These are phyloP conservation scores for Pseudochirops cupreus DNA, from an alignment of 2,797 vertebrate genomes.

Conservation along the genomic window DNA sequence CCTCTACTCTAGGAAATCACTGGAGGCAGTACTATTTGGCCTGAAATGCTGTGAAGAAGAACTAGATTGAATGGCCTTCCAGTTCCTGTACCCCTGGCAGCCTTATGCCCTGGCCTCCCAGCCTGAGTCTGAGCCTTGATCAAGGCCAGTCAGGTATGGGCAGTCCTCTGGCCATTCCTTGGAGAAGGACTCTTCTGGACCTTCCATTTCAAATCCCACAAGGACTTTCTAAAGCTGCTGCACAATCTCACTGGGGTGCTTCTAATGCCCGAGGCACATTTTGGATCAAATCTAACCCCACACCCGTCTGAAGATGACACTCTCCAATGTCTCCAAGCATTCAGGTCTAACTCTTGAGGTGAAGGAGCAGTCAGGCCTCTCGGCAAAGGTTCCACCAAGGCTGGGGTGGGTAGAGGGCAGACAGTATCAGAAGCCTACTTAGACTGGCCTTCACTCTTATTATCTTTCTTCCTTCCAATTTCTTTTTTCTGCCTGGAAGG, in stretches of 20 bases:
- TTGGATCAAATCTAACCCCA: neutral
- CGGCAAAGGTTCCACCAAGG: neutral
- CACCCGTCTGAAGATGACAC: neutral
- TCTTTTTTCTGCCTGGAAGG: neutral
- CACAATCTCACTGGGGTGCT: neutral
- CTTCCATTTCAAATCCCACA: neutral
- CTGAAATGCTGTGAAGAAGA: neutral
- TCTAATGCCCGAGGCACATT: neutral
- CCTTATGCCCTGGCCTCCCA: neutral
- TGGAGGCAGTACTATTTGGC: neutral
- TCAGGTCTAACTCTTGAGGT: neutral
- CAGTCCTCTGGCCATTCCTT: too few relatives aligned
- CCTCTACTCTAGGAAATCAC: neutral
- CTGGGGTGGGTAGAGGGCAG: neutral
- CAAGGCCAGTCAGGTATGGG: neutral
- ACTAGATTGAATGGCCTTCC: neutral
- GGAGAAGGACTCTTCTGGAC: neutral
- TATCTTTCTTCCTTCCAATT: neutral
- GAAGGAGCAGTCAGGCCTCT: neutral
- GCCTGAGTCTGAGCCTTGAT: neutral
- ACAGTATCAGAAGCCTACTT: neutral
- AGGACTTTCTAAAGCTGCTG: neutral
- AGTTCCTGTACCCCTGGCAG: too few relatives aligned
- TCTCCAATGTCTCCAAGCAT: neutral
- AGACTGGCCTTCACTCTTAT: neutral